Evolutionary conservation across 2,113 vertebrate genomes (phyloP), one percentile per base, ranked within the genome.

Genomic region (Paraplagusia blochii): DNA sequence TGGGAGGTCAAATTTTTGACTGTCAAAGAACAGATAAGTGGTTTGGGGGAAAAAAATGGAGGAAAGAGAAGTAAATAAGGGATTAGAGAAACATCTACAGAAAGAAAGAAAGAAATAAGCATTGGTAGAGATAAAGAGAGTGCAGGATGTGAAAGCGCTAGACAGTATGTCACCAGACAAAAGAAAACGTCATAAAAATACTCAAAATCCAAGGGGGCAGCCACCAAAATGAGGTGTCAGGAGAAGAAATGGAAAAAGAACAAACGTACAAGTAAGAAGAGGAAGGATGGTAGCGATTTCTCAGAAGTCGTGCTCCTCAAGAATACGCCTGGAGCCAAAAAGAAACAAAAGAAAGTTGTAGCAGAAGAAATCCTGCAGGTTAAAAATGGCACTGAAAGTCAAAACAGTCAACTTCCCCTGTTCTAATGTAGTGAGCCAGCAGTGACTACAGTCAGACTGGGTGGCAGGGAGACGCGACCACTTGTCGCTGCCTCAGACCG

Each of bases 401-500:
- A 85, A 90, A 91, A 90, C 87, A 88, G 76, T 57, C 77, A 65
- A 88, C 87, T 89, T 90, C 90, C 90, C 83, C 71, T 76, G 69
- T 83, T 78, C 69, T 59, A 78, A 74, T 85, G 74, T 35, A 57
- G 76, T 62, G 73, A 81, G 84, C 66, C 77, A 58, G 72, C 70
- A 29, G 53, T 19, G 76, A 69, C 72, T 66, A 79, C 75, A 77
- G 86, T 84, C 86, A 90, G 90, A 90, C 90, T 87, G 90, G 86
- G 89, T 89, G 89, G 87, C 88, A 90, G 85, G 82, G 89, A 91
- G 90, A 92, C 89, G 90, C 88, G 87, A 90, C 88, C 85, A 64
- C 81, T 84, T 89, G 90, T 90, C 87, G 90, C 85, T 88, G 79
- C 78, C 84, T 82, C 85, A 88, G 90, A 88, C 87, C 74, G 90